Evolutionary conservation across 2,797 vertebrate genomes (phyloP).

Genomic region (Tenualosa thibaudeaui): DNA sequence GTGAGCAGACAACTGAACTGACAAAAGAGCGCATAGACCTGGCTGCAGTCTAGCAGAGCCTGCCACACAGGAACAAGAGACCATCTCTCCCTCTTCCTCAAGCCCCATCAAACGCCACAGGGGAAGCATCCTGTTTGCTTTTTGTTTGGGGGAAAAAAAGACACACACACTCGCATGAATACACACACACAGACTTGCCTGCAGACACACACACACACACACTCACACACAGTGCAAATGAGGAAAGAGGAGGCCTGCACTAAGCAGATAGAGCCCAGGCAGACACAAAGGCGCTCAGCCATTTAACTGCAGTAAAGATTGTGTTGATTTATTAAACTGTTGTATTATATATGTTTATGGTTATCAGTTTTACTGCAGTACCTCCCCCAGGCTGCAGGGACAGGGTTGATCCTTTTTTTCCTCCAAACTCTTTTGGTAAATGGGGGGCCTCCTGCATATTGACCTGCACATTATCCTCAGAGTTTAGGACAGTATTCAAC

Average conservation of each 20-base stretch:
- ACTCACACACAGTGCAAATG: background rate
- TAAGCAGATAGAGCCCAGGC: background rate
- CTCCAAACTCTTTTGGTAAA: background rate
- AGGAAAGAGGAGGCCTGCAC: background rate
- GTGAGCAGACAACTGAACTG: background rate
- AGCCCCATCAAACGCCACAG: background rate
- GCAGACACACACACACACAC: background rate
- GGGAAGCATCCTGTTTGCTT: background rate
- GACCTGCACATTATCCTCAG: background rate
- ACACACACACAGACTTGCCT: background rate
- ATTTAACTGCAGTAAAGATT: background rate
- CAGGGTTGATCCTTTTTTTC: background rate
- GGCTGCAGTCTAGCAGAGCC: background rate
- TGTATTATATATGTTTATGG: background rate
- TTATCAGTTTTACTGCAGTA: background rate
- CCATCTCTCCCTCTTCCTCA: background rate
- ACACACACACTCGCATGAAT: background rate
- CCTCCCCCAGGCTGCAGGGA: background rate
- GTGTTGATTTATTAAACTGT: slow-evolving; percentile 1
- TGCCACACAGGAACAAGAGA: background rate
- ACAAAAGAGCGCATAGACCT: background rate
- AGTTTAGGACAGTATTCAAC: background rate
- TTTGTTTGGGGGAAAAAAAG: background rate
- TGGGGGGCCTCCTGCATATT: background rate
- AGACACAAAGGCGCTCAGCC: background rate